Percentiles rank a stretch among this genome's conserved stretches.
phyloP scores from a whole-genome alignment of 1,140 invertebrate species.

The Gryllus bimaculatus region DNA sequence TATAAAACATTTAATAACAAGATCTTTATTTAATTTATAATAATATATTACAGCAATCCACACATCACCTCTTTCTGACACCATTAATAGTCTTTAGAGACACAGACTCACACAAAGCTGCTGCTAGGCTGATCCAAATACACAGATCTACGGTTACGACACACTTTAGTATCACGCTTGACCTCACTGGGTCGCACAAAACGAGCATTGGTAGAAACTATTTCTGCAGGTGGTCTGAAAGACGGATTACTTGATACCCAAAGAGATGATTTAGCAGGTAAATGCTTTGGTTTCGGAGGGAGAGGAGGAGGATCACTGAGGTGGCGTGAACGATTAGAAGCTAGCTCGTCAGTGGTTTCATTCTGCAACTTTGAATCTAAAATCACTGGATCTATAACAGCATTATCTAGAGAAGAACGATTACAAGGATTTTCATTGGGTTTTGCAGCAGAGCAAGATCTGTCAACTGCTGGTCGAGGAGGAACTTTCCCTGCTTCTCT shows the following conservation, averaged over 20 bases:
- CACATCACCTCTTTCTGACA: neutral
- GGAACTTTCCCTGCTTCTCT: neutral
- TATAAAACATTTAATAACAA: no score
- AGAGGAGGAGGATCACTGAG: conserved; percentile 40
- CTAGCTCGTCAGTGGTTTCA: neutral
- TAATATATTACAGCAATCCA: no score
- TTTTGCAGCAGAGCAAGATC: neutral
- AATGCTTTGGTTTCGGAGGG: conserved; percentile 47
- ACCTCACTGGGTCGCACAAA: conserved; percentile 14
- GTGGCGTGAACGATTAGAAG: neutral
- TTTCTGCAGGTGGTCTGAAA: conserved; percentile 14
- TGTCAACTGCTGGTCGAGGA: neutral
- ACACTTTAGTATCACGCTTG: conserved; percentile 15
- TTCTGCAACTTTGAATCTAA: conserved; percentile 7
- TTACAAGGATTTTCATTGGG: neutral
- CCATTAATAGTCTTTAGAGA: neutral
- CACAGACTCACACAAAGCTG: conserved; percentile 44
- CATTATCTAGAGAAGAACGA: conserved; percentile 3
- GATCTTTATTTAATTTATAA: no score
- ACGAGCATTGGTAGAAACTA: conserved; percentile 9
- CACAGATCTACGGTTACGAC: conserved; percentile 30
- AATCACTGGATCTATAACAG: conserved; percentile 5
- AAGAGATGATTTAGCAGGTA: conserved; percentile 42
- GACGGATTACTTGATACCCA: neutral
- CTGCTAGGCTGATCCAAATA: conserved; percentile 51